Evolutionary conservation across 2,113 vertebrate genomes (phyloP).

Genomic region (Callithrix jacchus): DNA sequence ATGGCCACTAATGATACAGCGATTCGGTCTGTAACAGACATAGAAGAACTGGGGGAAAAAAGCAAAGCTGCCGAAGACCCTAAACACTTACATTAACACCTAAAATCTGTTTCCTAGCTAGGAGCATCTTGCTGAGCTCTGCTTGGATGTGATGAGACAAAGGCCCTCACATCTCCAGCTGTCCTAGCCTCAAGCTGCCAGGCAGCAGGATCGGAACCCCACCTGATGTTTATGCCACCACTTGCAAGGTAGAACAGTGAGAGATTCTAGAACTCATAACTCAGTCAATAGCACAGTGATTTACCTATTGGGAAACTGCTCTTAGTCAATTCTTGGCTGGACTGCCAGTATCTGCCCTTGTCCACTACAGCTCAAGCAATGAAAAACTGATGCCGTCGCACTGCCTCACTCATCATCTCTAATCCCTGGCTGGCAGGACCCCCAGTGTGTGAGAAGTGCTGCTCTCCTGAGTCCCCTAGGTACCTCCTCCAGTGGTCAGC

Average conservation of each 20-base stretch:
- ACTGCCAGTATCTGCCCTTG: background rate
- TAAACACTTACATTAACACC: background rate
- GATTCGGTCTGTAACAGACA: background rate
- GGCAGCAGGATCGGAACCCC: background rate
- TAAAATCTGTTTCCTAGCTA: background rate
- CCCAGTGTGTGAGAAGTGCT: background rate
- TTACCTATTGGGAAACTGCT: background rate
- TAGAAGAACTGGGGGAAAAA: background rate
- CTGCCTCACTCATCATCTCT: background rate
- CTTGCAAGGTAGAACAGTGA: background rate
- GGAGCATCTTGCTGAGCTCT: background rate
- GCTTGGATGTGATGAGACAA: background rate
- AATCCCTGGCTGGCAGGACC: background rate
- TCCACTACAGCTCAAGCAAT: background rate
- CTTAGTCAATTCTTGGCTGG: background rate
- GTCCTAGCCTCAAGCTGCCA: background rate
- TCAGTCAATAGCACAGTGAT: background rate
- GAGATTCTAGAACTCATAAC: background rate
- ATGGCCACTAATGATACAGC: fast-evolving
- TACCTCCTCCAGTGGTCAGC: background rate
- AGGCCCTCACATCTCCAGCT: background rate
- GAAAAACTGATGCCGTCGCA: background rate
- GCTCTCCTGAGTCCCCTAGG: background rate
- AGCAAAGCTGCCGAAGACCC: background rate
- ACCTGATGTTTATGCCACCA: background rate